Percentiles rank a stretch among this genome's conserved stretches.
These are phyloP conservation scores for Menura novaehollandiae DNA, from an alignment of 2,113 vertebrate species.

Conservation along the genomic window DNA sequence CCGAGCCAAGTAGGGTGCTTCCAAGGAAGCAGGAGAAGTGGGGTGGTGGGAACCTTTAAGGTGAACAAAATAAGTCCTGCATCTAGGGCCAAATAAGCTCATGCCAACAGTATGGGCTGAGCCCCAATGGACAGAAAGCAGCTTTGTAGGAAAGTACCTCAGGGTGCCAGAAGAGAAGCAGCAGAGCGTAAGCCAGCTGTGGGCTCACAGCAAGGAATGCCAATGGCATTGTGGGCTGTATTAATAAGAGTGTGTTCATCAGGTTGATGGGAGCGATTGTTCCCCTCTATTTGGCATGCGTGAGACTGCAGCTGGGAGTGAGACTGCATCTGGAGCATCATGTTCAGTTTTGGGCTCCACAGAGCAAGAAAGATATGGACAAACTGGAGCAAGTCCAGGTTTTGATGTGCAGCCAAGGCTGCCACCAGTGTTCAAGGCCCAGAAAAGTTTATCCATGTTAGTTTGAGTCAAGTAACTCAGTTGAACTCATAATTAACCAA, in stretches of 20 bases:
- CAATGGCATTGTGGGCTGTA: background rate
- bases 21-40: background rate
- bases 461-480: background rate
- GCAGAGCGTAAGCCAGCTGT: background rate
- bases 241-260: background rate
- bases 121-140: background rate
- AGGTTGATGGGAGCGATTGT: background rate
- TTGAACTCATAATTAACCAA: background rate
- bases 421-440: background rate
- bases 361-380: background rate
- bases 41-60: background rate
- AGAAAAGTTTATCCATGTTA: background rate
- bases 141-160: background rate
- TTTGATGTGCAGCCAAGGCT: background rate
- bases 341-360: background rate
- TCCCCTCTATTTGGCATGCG: background rate
- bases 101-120: background rate
- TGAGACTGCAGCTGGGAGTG: accelerated
- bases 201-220: background rate
- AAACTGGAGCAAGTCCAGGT: background rate
- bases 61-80: background rate
- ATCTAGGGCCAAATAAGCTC: background rate
- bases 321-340: background rate
- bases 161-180: background rate
- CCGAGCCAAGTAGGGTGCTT: background rate